These are phyloP conservation scores for Acestrorhynchus altus DNA, from an alignment of 2,797 vertebrate genomes.

Conservation along the genomic window DNA sequence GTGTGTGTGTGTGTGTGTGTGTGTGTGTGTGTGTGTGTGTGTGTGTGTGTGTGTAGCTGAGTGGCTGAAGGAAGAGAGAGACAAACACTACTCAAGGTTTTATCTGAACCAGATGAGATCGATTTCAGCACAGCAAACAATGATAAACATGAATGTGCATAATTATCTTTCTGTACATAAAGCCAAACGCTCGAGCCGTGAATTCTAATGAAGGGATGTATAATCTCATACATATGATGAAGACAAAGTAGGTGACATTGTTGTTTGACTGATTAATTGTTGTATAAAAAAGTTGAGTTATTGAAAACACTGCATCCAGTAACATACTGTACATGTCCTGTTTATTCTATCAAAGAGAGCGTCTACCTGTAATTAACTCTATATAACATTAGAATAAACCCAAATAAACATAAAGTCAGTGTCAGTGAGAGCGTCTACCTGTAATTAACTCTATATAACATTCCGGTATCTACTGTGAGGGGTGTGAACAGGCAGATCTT, in stretches of 20 bases:
- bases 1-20: too few species aligned
- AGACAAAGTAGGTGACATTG: constrained; percentile 21
- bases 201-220: constrained; percentile 40
- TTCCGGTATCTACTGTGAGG: too few species aligned
- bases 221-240: constrained; percentile 35
- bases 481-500: too few species aligned
- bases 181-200: constrained; percentile 14
- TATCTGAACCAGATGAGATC: not conserved
- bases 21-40: too few species aligned
- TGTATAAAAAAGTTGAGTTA: constrained; percentile 19
- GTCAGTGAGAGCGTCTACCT: too few species aligned
- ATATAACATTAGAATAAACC: too few species aligned
- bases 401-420: too few species aligned
- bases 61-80: not conserved
- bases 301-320: not conserved
- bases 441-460: too few species aligned
- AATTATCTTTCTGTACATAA: constrained; percentile 35
- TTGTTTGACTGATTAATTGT: constrained; percentile 25
- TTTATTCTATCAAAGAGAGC: not conserved
- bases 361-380: not conserved
- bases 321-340: not conserved
- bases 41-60: too few species aligned
- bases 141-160: constrained; percentile 23
- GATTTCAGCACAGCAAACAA: constrained; percentile 16
- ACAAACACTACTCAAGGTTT: constrained; percentile 14